phyloP scores from a whole-genome alignment of 2,888 invertebrate species.

The Schizaphis graminum region DNA sequence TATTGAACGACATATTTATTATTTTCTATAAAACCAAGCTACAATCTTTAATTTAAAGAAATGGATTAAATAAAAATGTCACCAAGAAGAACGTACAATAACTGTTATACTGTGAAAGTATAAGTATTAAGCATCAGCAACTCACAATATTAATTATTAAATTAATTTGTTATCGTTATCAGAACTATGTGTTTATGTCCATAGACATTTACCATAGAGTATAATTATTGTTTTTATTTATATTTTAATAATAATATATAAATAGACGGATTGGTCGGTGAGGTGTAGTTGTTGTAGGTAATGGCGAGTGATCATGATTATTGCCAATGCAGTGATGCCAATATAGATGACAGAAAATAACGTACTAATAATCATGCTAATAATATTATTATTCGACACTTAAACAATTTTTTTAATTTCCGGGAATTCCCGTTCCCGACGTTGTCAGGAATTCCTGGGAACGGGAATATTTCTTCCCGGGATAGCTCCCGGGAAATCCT shows the following conservation, averaged over 20 bases:
- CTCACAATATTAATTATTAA: neutral
- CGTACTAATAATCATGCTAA: no score
- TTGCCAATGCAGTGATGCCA: no score
- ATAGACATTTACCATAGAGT: no score
- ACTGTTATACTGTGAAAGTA: neutral
- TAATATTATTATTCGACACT: no score
- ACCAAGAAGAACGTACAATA: neutral
- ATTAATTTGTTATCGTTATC: neutral
- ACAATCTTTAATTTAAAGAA: neutral
- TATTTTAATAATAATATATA: no score
- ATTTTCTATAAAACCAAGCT: neutral
- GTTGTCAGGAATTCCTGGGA: neutral
- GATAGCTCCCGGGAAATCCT: neutral
- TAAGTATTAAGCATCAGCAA: neutral
- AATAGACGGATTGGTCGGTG: no score
- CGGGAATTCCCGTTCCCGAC: no score
- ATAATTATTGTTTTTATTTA: no score
- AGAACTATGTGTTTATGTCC: neutral
- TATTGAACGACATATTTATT: neutral
- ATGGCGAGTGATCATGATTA: no score
- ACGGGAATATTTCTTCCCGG: neutral
- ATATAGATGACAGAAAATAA: no score
- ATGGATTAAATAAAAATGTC: neutral
- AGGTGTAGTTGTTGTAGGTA: no score
- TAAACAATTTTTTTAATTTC: no score